These are phyloP conservation scores for Odontamblyopus lacepedii DNA, from an alignment of 2,797 vertebrate genomes.

Conservation along the genomic window DNA sequence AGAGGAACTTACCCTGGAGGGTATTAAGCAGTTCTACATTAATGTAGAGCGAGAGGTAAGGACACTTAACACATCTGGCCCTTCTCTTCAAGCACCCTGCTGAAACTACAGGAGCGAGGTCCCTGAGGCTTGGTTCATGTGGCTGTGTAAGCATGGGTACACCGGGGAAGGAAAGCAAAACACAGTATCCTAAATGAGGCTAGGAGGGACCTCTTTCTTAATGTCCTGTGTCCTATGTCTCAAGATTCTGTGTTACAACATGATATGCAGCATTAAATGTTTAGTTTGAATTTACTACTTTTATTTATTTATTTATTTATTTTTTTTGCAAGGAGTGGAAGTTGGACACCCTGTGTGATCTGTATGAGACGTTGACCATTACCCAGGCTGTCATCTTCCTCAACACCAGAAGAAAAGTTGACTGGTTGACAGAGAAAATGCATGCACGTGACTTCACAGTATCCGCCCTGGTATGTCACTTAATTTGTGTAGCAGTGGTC, in stretches of 20 bases:
- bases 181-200: slow-evolving; percentile 80
- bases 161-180: slow-evolving; percentile 84
- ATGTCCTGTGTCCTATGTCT: slow-evolving; percentile 91
- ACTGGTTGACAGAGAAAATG: slow-evolving; percentile 99
- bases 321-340: slow-evolving; percentile 89
- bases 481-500: neutral
- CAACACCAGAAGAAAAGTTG: slow-evolving; percentile 98
- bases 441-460: slow-evolving; percentile 96
- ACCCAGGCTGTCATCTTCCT: slow-evolving; percentile 99
- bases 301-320: neutral
- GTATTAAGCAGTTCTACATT: slow-evolving; percentile 99
- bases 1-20: slow-evolving; percentile 97
- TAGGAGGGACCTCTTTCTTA: slow-evolving; percentile 94
- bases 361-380: slow-evolving; percentile 97
- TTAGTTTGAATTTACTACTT: neutral
- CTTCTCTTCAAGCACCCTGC: slow-evolving; percentile 92
- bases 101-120: slow-evolving; percentile 82
- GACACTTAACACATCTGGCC: neutral
- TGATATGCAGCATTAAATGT: neutral
- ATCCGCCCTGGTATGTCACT: slow-evolving; percentile 90
- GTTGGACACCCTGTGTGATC: slow-evolving; percentile 94
- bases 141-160: slow-evolving; percentile 89
- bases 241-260: slow-evolving; percentile 84
- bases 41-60: slow-evolving; percentile 94
- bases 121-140: slow-evolving; percentile 75